Evolutionary conservation across 2,113 vertebrate genomes (phyloP), one percentile per base, ranked within the genome.

Genomic region (Forbesichthys papilliferus): DNA sequence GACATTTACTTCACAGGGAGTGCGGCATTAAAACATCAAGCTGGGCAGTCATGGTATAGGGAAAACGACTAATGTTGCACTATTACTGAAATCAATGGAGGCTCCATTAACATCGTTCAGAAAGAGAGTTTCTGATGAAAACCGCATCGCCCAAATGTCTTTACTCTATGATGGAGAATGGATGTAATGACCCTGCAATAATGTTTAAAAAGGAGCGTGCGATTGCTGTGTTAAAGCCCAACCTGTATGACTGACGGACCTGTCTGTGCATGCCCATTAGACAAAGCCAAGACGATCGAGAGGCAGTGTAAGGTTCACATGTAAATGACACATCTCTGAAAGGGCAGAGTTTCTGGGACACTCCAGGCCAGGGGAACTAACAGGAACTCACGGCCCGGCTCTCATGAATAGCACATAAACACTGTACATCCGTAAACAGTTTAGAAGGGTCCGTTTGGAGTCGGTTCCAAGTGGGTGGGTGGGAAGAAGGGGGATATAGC

Each of bases 361-460:
- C 61, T 34, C 27, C 57, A 48, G 75, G 71, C 68, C 63, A 73
- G 61, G 66, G 82, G 65, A 27, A 62, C 46, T 65, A 69, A 70
- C 68, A 66, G 75, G 75, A 88, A 77, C 71, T 77, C 71, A 14
- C 58, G 7, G 4, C 66, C 13, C 83, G 48, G 77, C 66, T 86
- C 84, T 81, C 79, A 86, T 71, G 72, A 79, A 61, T 65, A 79
- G 82, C 81, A 68, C 63, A 74, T 88, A 90, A 92, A 91, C 89
- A 89, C 48, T 71, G 76, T 85, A 88, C 85, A 89, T 87, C 82
- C 83, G 80, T 91, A 89, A 90, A 91, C 87, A 90, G 77, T 84
- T 87, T 67, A 34, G 73, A 86, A 64, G 53, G 81, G 78, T 63
- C 70, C 75, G 18, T 73, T 79, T 85, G 80, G 80, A 84, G 79